Evolutionary conservation across 2,888 invertebrate species (phyloP).

Genomic region (Oligia latruncula): DNA sequence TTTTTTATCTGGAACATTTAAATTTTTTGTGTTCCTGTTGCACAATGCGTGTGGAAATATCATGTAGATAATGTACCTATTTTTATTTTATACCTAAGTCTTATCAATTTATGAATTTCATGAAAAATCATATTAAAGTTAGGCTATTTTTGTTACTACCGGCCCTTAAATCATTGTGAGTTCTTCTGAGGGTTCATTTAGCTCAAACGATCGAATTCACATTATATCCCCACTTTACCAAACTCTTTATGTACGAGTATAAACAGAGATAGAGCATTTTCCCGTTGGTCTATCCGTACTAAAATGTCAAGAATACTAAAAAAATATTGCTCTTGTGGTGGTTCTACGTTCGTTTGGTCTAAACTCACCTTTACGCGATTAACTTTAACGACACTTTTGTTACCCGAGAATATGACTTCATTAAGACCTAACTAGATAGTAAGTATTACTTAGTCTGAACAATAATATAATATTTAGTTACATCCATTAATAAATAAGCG

Average conservation of each 20-base stretch:
- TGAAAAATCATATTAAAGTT: no score
- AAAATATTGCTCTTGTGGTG: no score
- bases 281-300: background rate
- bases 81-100: no score
- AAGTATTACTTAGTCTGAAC: conserved; percentile 27
- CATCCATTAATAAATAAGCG: conserved; percentile 31
- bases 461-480: conserved; percentile 28
- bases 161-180: background rate
- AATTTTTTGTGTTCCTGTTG: no score
- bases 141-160: no score
- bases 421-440: conserved; percentile 33
- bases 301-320: background rate
- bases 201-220: no score
- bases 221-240: no score
- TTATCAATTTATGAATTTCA: no score
- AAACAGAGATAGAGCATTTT: background rate
- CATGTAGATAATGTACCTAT: no score
- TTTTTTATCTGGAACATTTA: no score
- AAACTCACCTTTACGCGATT: background rate
- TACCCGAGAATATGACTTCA: conserved; percentile 7
- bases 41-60: no score
- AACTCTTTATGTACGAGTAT: background rate
- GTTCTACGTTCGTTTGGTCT: background rate
- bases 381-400: conserved; percentile 17
- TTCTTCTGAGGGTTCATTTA: no score